These are phyloP conservation scores for Sinelater perroti DNA, from an alignment of 2,888 invertebrate species.

Conservation along the genomic window DNA sequence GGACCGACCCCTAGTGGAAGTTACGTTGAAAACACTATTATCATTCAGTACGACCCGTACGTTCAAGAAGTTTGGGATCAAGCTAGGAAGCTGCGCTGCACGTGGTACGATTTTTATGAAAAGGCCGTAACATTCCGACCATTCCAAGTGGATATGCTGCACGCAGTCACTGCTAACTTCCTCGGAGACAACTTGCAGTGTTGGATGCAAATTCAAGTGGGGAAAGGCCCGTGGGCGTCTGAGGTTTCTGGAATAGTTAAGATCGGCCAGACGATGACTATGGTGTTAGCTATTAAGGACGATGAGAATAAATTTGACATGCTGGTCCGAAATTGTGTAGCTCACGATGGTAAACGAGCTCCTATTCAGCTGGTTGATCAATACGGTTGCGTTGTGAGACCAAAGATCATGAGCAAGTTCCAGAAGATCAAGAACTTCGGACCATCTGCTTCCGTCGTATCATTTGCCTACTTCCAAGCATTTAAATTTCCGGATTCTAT, in stretches of 20 bases:
- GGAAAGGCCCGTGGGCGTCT: conserved; percentile 97
- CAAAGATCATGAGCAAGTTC: conserved; percentile 95
- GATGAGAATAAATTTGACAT: conserved; percentile 97
- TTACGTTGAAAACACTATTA: conserved; percentile 94
- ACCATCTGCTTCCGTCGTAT: conserved; percentile 91
- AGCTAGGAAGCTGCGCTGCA: conserved; percentile 89
- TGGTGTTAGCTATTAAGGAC: conserved; percentile 95
- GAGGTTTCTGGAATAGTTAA: conserved; percentile 95
- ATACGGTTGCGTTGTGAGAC: conserved; percentile 91
- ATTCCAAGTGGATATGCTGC: conserved; percentile 95
- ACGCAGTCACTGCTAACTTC: conserved; percentile 95
- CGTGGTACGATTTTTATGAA: conserved; percentile 96
- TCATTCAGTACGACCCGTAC: conserved; percentile 93
- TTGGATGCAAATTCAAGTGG: conserved; percentile 98
- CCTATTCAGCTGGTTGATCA: conserved; percentile 94
- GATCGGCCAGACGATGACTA: conserved; percentile 96
- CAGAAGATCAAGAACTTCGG: conserved; percentile 96
- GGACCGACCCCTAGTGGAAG: conserved; percentile 91
- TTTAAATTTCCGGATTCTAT: conserved; percentile 97
- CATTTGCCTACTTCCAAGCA: conserved; percentile 95
- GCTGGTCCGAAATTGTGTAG: conserved; percentile 93
- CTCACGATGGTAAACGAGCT: conserved; percentile 92
- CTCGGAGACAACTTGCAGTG: conserved; percentile 94
- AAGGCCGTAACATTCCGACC: conserved; percentile 94
- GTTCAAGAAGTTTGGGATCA: conserved; percentile 97